Percentiles rank a stretch among this genome's conserved stretches.
Evolutionary conservation across 2,888 invertebrate genomes (phyloP).

Genomic region (Homarus gammarus): DNA sequence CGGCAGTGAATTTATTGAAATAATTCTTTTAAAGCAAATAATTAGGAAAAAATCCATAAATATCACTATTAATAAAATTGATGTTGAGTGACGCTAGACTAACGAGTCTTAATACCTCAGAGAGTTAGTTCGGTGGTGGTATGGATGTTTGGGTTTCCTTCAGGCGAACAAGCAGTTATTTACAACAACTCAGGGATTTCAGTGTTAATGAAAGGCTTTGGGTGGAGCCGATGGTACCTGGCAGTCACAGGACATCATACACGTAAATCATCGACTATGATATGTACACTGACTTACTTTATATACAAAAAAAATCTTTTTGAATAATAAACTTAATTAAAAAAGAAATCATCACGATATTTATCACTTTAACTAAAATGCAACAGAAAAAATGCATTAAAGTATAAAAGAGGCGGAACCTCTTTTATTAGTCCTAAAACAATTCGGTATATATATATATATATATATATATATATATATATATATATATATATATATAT

Average conservation of each 20-base stretch:
- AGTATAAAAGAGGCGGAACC: neutral
- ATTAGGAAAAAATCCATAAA: no score
- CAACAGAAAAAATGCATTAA: neutral
- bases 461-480: no score
- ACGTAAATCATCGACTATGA: conserved; percentile 50
- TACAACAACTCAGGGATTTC: neutral
- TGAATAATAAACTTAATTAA: neutral
- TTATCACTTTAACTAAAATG: neutral
- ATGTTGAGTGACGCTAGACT: no score
- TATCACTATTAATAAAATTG: no score
- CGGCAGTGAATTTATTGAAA: no score
- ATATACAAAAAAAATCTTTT: conserved; percentile 29
- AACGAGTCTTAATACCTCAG: no score
- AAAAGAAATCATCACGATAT: neutral
- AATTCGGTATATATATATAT: no score
- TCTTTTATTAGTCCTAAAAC: neutral
- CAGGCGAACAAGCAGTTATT: no score
- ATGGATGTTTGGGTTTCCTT: no score
- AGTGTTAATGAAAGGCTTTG: conserved; percentile 26
- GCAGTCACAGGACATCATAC: conserved; percentile 40
- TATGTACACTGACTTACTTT: conserved; percentile 62
- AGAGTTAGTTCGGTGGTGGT: no score
- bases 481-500: no score
- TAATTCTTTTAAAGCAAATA: no score
- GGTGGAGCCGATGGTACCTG: neutral